These are phyloP conservation scores for Pandemis heparana DNA, from an alignment of 2,888 invertebrate genomes.

Conservation along the genomic window DNA sequence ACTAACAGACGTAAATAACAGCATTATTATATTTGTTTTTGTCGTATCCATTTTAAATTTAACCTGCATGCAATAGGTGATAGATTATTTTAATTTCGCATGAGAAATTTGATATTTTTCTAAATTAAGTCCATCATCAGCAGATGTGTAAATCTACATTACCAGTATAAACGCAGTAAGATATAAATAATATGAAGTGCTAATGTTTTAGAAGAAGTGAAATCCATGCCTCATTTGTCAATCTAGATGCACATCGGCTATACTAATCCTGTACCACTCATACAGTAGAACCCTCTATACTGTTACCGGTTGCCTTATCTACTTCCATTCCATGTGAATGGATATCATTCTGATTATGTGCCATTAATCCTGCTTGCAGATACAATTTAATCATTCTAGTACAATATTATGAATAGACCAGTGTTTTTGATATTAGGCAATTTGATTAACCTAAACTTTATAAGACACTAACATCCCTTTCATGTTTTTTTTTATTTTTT, in stretches of 20 bases:
- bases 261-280: slow-evolving; percentile 56
- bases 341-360: not conserved
- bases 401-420: not conserved
- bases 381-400: slow-evolving; percentile 1
- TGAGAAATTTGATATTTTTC: slow-evolving; percentile 45
- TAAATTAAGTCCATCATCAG: slow-evolving; percentile 49
- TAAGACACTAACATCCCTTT: not conserved
- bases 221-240: slow-evolving; percentile 72
- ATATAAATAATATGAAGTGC: slow-evolving; percentile 46
- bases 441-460: not conserved
- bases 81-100: slow-evolving; percentile 49
- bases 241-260: slow-evolving; percentile 75
- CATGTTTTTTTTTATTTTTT: not conserved
- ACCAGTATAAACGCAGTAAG: slow-evolving; percentile 41
- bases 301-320: slow-evolving; percentile 19
- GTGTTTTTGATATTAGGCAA: not conserved
- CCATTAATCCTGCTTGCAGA: slow-evolving; percentile 17
- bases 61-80: slow-evolving; percentile 47
- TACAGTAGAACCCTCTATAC: slow-evolving; percentile 61
- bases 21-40: slow-evolving; percentile 31
- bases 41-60: slow-evolving; percentile 28
- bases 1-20: slow-evolving; percentile 11
- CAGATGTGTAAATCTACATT: slow-evolving; percentile 81
- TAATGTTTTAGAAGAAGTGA: slow-evolving; percentile 49
- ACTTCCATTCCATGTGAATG: not conserved